Base-by-base conservation (phyloP, 1,140 invertebrate species). In the Eriosoma lanigerum region DNA sequence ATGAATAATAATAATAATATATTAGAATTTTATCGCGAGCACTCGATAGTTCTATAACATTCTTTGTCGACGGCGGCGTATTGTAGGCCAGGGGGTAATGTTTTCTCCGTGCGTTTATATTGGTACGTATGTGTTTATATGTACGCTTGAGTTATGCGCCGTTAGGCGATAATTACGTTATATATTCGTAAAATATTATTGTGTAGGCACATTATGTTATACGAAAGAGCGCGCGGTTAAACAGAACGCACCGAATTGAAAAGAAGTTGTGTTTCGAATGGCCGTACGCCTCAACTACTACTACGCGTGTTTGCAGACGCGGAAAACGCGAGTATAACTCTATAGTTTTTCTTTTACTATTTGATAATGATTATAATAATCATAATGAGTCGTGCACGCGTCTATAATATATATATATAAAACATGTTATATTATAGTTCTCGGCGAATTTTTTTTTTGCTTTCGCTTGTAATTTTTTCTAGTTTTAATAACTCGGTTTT, bases 401-500 rank as follows among this genome's bases (percentile, higher is more conserved):
- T 4, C 3, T n/a, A n/a, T n/a, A n/a, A n/a, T n/a, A n/a, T n/a
- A 24, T 1, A 19, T 56, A 56, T 58, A 58, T 15, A 58, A n/a
- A n/a, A n/a, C n/a, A n/a, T 58, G 26, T 15, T 32, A 29, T 62
- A 62, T 32, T 32, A n/a, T 38, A 38, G 32, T 21, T 10, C 32
- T 66, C n/a, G 5, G n/a, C 29, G 64, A 13, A 17, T 29, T 3
- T 13, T 68, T 46, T 38, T n/a, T 64, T 13, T 29, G 6, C 19
- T 12, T 66, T 44, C n/a, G 38, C n/a, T n/a, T n/a, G n/a, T n/a
- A n/a, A n/a, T n/a, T 44, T 66, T 66, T 66, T 66, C 62, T 44
- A 66, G 32, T 68, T 68, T 68, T 68, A 68, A 46, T 68, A 68
- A 68, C 32, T n/a, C n/a, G n/a, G n/a, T n/a, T n/a, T n/a, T n/a